Base-by-base conservation (phyloP, 2,797 vertebrate species). In the Syndactyla subalaris region DNA sequence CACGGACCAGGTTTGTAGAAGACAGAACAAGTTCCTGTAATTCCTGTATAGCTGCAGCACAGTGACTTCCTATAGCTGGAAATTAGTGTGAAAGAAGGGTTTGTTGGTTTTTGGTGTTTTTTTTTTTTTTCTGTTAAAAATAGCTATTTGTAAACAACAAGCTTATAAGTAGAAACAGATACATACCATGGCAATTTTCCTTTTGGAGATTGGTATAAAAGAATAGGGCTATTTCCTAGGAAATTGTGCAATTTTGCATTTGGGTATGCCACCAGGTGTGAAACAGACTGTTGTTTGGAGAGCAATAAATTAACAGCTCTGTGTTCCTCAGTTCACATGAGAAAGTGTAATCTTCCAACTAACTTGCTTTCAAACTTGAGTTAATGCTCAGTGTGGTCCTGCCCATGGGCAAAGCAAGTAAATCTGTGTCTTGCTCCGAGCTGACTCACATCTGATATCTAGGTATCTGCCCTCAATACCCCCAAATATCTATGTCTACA, bases 381-480 rank as follows among this genome's bases (percentile, higher is more conserved):
- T 15, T 57, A 45, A 32, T 65, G 16, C 14, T 68, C 34, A 17
- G 16, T 30, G 59, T 51, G 51, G 21, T 76, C 54, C 45, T 81
- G 49, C 14, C 18, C 32, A 10, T 24, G 19, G 58, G 27, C 23
- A 70, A 87, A 45, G 3, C 45, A n/a, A 36, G 27, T 36, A 77
- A 38, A 17, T 54, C 10, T 21, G 19, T 7, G 0, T 27, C n/a
- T 74, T 48, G 24, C 5, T 26, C 27, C 0, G 0, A 61, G 16
- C 6, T 73, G 41, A 32, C 10, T 65, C 34, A 8, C 16, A 22
- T 38, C 26, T 61, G 22, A 7, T 34, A 11, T 6, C 0, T 4
- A 19, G 5, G 2, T 54, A 2, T 70, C 55, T 61, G 34, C 30
- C 21, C 51, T 58, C 43, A 34, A 29, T 34, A 49, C 1, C 5